Percentiles rank a stretch among this genome's conserved stretches.
Evolutionary conservation across 2,797 vertebrate genomes (phyloP).

Genomic region (Leptoclinus maculatus): DNA sequence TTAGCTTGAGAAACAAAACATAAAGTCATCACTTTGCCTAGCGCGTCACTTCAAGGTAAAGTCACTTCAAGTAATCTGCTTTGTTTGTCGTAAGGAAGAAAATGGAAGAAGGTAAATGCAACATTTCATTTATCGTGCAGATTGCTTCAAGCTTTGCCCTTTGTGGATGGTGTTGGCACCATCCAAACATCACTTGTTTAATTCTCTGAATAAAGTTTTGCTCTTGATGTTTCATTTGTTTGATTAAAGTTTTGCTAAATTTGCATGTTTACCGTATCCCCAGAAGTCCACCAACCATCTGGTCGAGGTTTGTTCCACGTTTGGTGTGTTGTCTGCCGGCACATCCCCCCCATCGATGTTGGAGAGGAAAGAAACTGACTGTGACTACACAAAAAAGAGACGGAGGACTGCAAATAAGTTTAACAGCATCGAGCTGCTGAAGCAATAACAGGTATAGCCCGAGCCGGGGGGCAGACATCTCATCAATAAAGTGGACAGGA

Average conservation of each 20-base stretch:
- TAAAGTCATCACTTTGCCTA: background rate
- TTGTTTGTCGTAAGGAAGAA: no score
- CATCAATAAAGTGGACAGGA: conserved; percentile 53
- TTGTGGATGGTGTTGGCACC: background rate
- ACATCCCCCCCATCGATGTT: conserved; percentile 28
- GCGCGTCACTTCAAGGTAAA: background rate
- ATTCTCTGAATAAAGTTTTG: no score
- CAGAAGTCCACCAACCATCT: background rate
- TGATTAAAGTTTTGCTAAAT: background rate
- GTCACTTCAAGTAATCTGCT: background rate
- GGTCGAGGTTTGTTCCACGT: conserved; percentile 9
- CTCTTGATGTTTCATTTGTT: background rate
- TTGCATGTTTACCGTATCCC: background rate
- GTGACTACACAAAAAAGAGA: conserved; percentile 23
- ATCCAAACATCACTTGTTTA: background rate
- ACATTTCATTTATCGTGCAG: no score
- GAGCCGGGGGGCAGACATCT: background rate
- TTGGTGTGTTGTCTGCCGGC: conserved; percentile 3
- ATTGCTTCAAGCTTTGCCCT: no score
- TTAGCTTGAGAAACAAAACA: background rate
- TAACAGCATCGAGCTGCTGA: conserved; percentile 41
- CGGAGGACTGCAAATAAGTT: conserved; percentile 41
- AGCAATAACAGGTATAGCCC: conserved; percentile 35
- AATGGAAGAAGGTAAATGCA: no score
- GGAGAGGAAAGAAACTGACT: conserved; percentile 25